phyloP scores from a whole-genome alignment of 2,888 invertebrate genomes.

The Limnephilus lunatus region DNA sequence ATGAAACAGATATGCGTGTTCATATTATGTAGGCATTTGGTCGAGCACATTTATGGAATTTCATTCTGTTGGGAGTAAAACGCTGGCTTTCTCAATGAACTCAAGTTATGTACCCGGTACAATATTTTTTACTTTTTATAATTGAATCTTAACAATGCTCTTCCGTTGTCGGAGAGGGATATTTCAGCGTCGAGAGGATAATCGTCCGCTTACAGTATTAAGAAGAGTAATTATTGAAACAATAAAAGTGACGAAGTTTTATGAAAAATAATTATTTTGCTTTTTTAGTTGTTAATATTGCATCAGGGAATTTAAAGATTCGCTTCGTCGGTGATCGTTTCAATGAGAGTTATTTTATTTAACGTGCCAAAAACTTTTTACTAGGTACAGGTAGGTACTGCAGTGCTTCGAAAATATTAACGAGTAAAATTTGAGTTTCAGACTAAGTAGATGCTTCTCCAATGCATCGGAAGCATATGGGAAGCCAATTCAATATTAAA shows the following conservation, averaged over 20 bases:
- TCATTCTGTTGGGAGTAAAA: background rate
- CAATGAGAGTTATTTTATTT: background rate
- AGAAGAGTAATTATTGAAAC: slow-evolving; percentile 57
- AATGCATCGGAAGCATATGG: no score
- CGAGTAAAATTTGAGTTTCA: no score
- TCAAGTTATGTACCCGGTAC: background rate
- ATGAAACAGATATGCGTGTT: background rate
- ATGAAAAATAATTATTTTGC: background rate
- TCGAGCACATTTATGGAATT: background rate
- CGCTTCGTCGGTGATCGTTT: background rate
- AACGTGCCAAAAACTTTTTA: background rate
- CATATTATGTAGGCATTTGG: background rate
- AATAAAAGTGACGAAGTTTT: slow-evolving; percentile 49
- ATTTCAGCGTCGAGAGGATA: slow-evolving; percentile 17
- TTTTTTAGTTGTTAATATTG: background rate
- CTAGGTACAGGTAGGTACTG: background rate
- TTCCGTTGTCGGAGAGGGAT: slow-evolving; percentile 55
- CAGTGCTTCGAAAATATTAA: background rate
- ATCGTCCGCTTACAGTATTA: slow-evolving; percentile 39
- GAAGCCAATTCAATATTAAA: no score
- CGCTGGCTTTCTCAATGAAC: slow-evolving; percentile 24
- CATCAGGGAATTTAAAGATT: background rate
- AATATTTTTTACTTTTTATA: slow-evolving; percentile 8
- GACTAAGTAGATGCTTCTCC: no score
- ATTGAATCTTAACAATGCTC: slow-evolving; percentile 54